These are phyloP conservation scores for Sphaeramia orbicularis DNA, from an alignment of 2,797 vertebrate species.

Conservation along the genomic window DNA sequence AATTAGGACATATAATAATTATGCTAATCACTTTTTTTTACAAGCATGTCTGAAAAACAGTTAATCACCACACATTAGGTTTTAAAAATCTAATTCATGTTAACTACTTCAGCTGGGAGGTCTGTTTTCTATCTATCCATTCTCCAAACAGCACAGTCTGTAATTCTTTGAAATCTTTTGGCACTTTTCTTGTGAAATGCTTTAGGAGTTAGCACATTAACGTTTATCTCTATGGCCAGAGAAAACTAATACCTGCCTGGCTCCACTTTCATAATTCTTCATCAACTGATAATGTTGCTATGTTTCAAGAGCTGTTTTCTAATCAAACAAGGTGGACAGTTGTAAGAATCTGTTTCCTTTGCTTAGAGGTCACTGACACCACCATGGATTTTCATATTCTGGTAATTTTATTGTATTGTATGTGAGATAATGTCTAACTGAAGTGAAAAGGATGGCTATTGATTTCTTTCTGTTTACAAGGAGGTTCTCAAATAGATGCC, in stretches of 20 bases:
- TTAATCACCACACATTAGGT: neutral
- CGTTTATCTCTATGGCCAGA: constrained; percentile 15
- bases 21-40: too few relatives aligned
- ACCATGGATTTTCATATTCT: constrained; percentile 16
- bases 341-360: constrained; percentile 19
- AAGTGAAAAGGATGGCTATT: constrained; percentile 1
- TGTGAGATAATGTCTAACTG: neutral
- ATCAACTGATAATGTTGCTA: constrained; percentile 41
- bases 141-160: too few relatives aligned
- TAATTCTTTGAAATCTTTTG: neutral
- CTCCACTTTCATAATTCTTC: constrained; percentile 17
- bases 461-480: constrained; percentile 10
- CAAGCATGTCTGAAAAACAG: neutral
- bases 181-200: constrained; percentile 27
- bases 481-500: neutral
- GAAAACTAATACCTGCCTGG: constrained; percentile 8
- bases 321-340: constrained; percentile 24
- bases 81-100: neutral
- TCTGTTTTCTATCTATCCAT: neutral
- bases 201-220: constrained; percentile 26
- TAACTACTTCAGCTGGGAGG: neutral
- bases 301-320: constrained; percentile 19
- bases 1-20: too few relatives aligned
- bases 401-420: neutral
- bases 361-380: neutral